These are phyloP conservation scores for Scophthalmus maximus DNA, from an alignment of 2,113 vertebrate genomes.

Conservation along the genomic window DNA sequence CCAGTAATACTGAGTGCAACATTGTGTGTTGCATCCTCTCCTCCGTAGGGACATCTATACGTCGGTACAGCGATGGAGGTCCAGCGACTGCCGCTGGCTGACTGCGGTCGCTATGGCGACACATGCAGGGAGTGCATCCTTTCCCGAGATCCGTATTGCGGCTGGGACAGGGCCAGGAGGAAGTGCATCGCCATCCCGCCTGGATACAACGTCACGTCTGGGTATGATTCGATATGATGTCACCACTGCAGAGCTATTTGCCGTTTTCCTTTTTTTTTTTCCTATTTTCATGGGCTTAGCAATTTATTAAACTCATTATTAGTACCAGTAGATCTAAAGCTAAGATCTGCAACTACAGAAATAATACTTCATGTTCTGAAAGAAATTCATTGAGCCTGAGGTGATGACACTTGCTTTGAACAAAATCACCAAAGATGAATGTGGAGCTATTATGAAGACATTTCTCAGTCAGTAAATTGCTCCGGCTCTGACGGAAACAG, in stretches of 20 bases:
- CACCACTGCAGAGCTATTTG: conserved; percentile 25
- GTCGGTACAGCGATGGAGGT: conserved; percentile 83
- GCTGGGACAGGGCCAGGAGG: conserved; percentile 80
- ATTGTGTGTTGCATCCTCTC: background rate
- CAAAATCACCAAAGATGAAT: no score
- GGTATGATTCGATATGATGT: conserved; percentile 72
- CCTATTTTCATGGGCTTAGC: background rate
- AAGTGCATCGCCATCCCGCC: conserved; percentile 80
- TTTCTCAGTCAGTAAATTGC: background rate
- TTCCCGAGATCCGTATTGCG: conserved; percentile 86
- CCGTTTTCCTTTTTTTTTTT: background rate
- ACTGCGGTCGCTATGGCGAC: conserved; percentile 84
- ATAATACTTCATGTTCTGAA: background rate
- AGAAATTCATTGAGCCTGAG: background rate
- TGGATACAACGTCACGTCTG: conserved; percentile 74
- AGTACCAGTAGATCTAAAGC: no score
- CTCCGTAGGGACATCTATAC: conserved; percentile 83
- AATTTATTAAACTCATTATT: background rate
- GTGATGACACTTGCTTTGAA: background rate
- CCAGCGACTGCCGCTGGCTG: conserved; percentile 81
- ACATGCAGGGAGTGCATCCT: conserved; percentile 86
- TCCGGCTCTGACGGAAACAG: background rate
- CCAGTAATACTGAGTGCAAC: background rate
- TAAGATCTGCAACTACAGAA: background rate
- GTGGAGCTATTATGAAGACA: background rate